Base-by-base conservation (phyloP, 2,888 invertebrate genomes). In the Dexiosoma caninum region DNA sequence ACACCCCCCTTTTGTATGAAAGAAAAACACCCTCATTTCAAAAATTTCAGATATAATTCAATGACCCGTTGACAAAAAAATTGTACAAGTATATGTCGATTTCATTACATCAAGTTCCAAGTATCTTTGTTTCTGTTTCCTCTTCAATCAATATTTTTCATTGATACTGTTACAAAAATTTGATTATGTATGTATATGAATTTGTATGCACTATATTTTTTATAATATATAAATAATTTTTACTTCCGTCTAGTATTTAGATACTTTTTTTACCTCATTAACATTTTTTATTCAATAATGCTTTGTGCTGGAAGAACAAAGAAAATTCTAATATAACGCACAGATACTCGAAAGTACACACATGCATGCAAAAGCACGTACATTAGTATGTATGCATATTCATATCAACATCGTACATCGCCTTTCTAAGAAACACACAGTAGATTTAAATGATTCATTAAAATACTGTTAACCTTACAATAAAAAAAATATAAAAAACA, bases 271-370 rank as follows among this genome's bases (percentile, higher is more conserved):
- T 4, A 19, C 42, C 30, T 57, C 37, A 5, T 35, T 49, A 59
- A 2, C 8, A 16, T 55, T 57, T 16, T 71, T 67, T 62, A 35
- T 51, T 67, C 35, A 35, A 42, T 10, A 40, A 53, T 49, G 30
- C 59, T 64, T 66, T 69, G 49, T 55, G 55, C 72, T 76, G 81
- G 81, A 80, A 81, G 81, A 81, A 81, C 81, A 81, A 81, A 81
- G 81, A 81, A 81, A 76, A 62, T 77, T 69, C 37, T 27, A 7
- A 37, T 49, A 46, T 57, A 9, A 69, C 51, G 37, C 19, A 9
- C 59, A 72, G 51, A 32, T 49, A 66, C 35, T 37, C 23, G 46
- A 49, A 69, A 21, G 30, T 49, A 57, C 57, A 42, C 42, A 57
- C 16, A 53, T 27, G 23, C 14, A 40, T 16, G 35, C 21, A 12